Evolutionary conservation across 1,140 invertebrate genomes (phyloP), one percentile per base, ranked within the genome.

Genomic region (Chironomus tepperi): DNA sequence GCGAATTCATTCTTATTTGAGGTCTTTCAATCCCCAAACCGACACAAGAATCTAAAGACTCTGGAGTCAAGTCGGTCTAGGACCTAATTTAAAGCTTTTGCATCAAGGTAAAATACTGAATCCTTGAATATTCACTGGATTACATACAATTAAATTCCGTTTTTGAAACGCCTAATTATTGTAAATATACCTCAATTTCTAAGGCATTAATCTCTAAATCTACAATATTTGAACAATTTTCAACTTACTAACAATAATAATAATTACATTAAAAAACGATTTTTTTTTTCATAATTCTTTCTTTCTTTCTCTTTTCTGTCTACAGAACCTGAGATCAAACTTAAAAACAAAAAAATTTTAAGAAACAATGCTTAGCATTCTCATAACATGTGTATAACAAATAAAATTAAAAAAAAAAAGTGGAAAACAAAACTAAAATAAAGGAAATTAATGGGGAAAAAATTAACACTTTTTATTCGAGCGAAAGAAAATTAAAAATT

Each of bases 321-420:
- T 18, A 70, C 9, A 70, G 16, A 21, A 70, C 65, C 65, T 70
- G 65, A 70, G 65, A 70, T 70, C 65, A 70, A 70, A 70, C n/a
- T 9, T 18, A 70, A 70, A 67, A 19, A 18, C 1, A 57, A 19
- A 70, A 19, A 70, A 9, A 18, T 21, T 21, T 70, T 21, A 57
- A 34, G 5, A 34, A 12, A 3, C 47, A 57, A 57, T 57, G 47
- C 47, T 57, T 57, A 7, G 47, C 47, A 57, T 57, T 57, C 9
- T 57, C n/a, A 12, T n/a, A 57, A 57, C 9, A 57, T 57, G n/a
- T 57, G n/a, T 57, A 57, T 57, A 57, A 12, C n/a, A 12, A 12
- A 12, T 57, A 10, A 57, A n/a, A n/a, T n/a, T n/a, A n/a, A n/a
- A n/a, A n/a, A 12, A 57, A 57, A 10, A 57, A 57, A 57, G n/a